Conservation (phyloP, 2,888 invertebrate species). For the Dynastes grantii region DNA sequence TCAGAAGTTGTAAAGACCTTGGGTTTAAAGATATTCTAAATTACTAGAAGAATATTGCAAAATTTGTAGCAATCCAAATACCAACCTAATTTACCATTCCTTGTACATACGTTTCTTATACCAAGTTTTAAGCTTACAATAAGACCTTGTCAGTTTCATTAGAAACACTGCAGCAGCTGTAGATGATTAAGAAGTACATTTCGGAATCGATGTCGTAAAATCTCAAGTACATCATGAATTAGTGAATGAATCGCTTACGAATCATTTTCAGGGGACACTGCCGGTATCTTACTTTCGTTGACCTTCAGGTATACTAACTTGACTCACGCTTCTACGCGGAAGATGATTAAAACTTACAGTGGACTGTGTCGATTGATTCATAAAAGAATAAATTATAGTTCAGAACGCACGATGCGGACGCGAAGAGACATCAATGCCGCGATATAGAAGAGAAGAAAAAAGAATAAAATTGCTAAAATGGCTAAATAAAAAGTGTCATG, state of each 20-base stretch:
- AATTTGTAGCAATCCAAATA: too few relatives aligned
- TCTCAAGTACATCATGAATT: background rate
- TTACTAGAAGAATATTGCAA: too few relatives aligned
- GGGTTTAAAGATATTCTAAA: too few relatives aligned
- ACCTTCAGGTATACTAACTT: slow-evolving; percentile 40
- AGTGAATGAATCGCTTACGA: slow-evolving; percentile 38
- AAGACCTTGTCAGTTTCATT: too few relatives aligned
- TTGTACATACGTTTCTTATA: too few relatives aligned
- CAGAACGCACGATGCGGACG: background rate
- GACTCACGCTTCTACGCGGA: slow-evolving; percentile 47
- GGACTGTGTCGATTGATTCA: slow-evolving; percentile 38
- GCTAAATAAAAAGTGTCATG: background rate
- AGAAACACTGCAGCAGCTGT: too few relatives aligned
- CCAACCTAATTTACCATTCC: too few relatives aligned
- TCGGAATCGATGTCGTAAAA: too few relatives aligned
- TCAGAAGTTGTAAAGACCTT: too few relatives aligned
- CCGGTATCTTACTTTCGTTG: slow-evolving; percentile 39
- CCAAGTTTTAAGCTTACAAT: too few relatives aligned
- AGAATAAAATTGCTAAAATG: background rate
- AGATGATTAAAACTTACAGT: slow-evolving; percentile 42
- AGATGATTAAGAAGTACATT: too few relatives aligned
- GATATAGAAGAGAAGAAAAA: background rate
- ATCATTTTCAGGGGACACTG: slow-evolving; percentile 13
- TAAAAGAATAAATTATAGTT: slow-evolving; percentile 9
- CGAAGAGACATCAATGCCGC: slow-evolving; percentile 12